A percentile compares a stretch with the other conserved stretches of the same genome.
phyloP scores from a whole-genome alignment of 1,140 invertebrate species.

The Pogonomyrmex barbatus region DNA sequence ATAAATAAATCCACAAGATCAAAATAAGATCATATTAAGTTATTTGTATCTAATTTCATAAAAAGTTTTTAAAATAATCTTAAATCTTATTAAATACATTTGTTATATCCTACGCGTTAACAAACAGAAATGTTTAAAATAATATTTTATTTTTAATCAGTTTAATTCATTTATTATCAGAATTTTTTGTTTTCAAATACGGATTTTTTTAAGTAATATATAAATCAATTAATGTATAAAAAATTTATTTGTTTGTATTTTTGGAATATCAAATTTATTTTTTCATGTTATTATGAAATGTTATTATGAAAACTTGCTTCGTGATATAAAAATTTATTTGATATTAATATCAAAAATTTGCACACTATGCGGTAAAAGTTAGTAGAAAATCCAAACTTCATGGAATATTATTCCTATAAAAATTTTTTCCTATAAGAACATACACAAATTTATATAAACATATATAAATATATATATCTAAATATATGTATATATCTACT shows the following conservation, averaged over 20 bases:
- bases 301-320: background rate
- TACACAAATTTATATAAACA: too few species aligned
- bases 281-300: background rate
- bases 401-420: background rate
- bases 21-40: background rate
- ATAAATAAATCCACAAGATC: slow-evolving; percentile 16
- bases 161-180: background rate
- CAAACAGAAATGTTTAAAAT: background rate
- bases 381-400: background rate
- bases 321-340: background rate
- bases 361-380: too few species aligned
- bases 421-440: too few species aligned
- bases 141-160: background rate
- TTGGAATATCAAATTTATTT: background rate
- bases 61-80: background rate
- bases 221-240: background rate
- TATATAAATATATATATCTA: too few species aligned
- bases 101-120: background rate
- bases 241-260: background rate
- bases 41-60: background rate
- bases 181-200: background rate
- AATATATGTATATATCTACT: too few species aligned
- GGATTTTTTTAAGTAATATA: background rate
- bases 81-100: background rate
- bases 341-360: background rate